Evolutionary conservation across 2,113 vertebrate genomes (phyloP).

Genomic region (Butorides virescens): DNA sequence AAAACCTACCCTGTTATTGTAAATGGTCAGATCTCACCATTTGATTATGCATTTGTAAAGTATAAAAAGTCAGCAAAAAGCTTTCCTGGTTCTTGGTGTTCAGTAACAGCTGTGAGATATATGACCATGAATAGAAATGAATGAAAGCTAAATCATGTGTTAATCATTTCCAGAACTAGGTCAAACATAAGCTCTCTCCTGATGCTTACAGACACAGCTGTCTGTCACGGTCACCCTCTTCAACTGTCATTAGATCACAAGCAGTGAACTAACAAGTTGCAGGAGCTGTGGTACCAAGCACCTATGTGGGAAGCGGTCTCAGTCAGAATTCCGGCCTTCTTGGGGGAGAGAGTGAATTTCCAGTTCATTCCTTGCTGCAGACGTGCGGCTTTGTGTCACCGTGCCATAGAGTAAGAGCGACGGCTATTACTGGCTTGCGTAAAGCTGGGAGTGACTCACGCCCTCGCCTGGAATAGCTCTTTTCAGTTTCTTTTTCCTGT

Average conservation of each 20-base stretch:
- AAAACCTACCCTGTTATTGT: not conserved
- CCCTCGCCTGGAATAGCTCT: not conserved
- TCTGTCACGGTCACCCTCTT: constrained; percentile 32
- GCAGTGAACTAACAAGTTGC: constrained; percentile 15
- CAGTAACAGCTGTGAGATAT: constrained; percentile 34
- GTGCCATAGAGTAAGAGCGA: not conserved
- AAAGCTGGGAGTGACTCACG: not conserved
- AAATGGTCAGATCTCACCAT: not conserved
- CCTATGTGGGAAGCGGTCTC: not conserved
- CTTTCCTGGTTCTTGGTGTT: constrained; percentile 11
- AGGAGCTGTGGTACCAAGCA: not conserved
- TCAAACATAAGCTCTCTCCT: constrained; percentile 42
- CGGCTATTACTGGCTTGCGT: not conserved
- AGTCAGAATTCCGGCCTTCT: not conserved
- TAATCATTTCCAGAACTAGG: constrained; percentile 61
- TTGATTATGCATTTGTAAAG: not conserved
- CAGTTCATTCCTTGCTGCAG: not conserved
- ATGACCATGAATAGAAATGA: constrained; percentile 39
- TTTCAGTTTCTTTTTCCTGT: not conserved
- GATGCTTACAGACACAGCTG: constrained; percentile 45
- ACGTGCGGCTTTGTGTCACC: not conserved
- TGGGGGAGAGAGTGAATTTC: not conserved
- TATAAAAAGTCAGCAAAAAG: not conserved
- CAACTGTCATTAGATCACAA: not conserved
- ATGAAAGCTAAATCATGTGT: constrained; percentile 59